phyloP scores from a whole-genome alignment of 1,140 invertebrate genomes.

The Paramacrobiotus metropolitanus region DNA sequence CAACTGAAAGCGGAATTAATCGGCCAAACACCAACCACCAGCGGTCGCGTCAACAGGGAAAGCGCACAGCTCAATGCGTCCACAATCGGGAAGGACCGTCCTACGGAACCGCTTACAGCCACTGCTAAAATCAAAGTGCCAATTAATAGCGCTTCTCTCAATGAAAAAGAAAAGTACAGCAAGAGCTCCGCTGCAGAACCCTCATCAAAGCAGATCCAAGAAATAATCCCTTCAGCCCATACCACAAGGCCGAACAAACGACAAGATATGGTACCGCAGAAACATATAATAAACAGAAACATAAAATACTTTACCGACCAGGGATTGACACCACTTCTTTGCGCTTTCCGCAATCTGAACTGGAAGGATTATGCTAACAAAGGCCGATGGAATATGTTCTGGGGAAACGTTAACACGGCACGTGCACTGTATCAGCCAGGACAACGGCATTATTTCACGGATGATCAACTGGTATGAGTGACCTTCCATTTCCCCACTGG shows the following conservation, averaged over 20 bases:
- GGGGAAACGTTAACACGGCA: neutral
- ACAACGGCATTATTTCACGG: neutral
- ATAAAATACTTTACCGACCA: neutral
- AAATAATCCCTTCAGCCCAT: neutral
- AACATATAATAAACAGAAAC: neutral
- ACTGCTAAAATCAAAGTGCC: no score
- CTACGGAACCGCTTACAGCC: no score
- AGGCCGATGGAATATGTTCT: neutral
- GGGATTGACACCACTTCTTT: neutral
- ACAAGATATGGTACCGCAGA: neutral
- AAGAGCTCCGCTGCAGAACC: neutral
- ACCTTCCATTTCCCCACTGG: no score
- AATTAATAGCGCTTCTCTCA: neutral
- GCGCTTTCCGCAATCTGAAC: neutral
- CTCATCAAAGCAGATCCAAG: neutral
- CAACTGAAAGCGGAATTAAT: no score
- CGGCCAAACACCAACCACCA: no score
- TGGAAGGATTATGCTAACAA: neutral
- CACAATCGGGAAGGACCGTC: no score
- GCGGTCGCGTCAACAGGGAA: no score
- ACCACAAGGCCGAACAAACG: neutral
- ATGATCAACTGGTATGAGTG: conserved; percentile 20
- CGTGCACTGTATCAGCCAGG: neutral
- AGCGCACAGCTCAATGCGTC: no score
- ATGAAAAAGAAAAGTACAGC: neutral